Conservation (phyloP, 23 tunicate species). For the Halocynthia aurantium region DNA sequence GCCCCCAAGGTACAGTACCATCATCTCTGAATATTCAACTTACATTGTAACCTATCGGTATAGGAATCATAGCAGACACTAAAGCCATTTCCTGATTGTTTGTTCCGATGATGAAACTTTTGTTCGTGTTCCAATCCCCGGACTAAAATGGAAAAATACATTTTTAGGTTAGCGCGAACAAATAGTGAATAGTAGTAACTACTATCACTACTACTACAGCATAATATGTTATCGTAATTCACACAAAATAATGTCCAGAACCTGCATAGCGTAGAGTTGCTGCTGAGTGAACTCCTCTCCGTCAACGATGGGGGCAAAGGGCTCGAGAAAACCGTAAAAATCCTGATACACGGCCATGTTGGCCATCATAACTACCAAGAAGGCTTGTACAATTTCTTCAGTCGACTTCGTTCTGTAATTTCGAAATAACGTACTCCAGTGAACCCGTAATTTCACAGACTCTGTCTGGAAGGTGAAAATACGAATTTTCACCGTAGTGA, state of each 20-base stretch:
- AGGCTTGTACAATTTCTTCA: conserved; percentile 48
- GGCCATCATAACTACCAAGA: conserved; percentile 50
- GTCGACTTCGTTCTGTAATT: conserved; percentile 37
- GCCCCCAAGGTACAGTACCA: neutral
- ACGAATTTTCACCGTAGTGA: no score
- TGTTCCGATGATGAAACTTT: conserved; percentile 53
- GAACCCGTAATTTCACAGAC: no score
- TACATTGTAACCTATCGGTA: conserved; percentile 47
- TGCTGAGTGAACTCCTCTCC: conserved; percentile 69
- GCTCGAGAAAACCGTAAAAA: conserved; percentile 62
- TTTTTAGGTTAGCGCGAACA: neutral
- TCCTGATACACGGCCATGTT: conserved; percentile 41
- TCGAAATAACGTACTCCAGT: neutral
- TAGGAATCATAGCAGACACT: conserved; percentile 65
- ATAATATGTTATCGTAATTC: no score
- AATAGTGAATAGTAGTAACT: neutral
- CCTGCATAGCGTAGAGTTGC: conserved; percentile 45
- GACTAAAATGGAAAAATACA: conserved; percentile 7
- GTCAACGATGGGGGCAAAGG: conserved; percentile 60
- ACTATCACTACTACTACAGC: neutral
- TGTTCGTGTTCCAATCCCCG: conserved; percentile 60
- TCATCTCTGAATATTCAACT: neutral
- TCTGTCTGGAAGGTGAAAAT: no score
- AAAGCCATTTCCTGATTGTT: conserved; percentile 43
- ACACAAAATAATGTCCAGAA: neutral